phyloP scores from a whole-genome alignment of 2,113 vertebrate genomes.

The Carettochelys insculpta region DNA sequence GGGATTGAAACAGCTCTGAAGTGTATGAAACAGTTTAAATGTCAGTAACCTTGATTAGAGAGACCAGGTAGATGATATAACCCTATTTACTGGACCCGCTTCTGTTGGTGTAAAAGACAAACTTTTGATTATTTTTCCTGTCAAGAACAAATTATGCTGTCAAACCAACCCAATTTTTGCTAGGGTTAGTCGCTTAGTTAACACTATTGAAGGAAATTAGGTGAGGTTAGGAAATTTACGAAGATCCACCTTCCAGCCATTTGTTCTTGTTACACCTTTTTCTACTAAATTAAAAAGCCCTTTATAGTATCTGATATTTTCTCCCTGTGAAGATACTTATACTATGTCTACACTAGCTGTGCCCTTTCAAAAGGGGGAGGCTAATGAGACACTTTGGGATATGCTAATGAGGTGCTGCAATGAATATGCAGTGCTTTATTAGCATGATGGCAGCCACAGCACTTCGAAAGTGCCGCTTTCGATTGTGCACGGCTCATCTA shows the following conservation, averaged over 20 bases:
- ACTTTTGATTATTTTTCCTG: background rate
- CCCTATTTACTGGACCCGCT: background rate
- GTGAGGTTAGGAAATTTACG: background rate
- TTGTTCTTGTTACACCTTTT: background rate
- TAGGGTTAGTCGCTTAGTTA: background rate
- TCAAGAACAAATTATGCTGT: background rate
- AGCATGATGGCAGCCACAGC: too few relatives aligned
- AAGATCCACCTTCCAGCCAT: background rate
- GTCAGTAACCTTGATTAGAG: background rate
- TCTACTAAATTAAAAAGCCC: background rate
- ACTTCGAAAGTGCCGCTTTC: too few relatives aligned
- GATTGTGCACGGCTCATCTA: too few relatives aligned
- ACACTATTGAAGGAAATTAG: background rate
- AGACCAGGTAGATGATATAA: background rate
- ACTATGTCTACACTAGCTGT: too few relatives aligned
- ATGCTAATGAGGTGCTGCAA: too few relatives aligned
- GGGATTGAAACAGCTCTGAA: too few relatives aligned
- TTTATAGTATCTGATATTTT: background rate
- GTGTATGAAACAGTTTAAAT: background rate
- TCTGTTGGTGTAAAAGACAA: background rate
- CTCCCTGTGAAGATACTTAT: background rate
- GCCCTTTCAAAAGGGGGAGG: too few relatives aligned
- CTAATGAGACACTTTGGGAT: too few relatives aligned
- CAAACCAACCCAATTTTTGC: background rate
- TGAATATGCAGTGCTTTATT: too few relatives aligned